phyloP scores from a whole-genome alignment of 2,888 invertebrate species.

The Acanthosepion pharaonis region DNA sequence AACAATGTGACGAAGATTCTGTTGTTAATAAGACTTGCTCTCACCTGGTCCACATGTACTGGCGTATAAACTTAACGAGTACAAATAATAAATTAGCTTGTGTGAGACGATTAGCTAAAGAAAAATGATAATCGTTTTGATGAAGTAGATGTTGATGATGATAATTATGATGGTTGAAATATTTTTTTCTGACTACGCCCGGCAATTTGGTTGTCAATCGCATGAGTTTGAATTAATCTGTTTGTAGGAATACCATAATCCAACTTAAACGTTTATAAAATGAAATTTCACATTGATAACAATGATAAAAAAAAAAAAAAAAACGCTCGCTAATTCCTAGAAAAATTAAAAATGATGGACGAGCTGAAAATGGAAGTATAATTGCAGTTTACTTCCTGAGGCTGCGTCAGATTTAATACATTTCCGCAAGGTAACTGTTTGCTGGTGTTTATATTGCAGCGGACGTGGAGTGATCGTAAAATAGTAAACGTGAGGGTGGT shows the following conservation, averaged over 20 bases:
- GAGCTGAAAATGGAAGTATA: not conserved
- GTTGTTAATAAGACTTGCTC: no score
- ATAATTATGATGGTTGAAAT: not conserved
- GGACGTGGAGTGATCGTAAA: not conserved
- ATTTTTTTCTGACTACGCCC: not conserved
- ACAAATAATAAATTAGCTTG: not conserved
- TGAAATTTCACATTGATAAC: not conserved
- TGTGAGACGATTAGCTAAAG: not conserved
- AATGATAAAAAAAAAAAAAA: not conserved
- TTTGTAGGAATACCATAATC: not conserved
- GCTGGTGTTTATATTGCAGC: not conserved
- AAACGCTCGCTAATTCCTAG: not conserved
- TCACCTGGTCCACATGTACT: no score
- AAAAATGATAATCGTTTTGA: not conserved
- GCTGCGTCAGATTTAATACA: not conserved
- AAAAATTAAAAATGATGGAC: not conserved
- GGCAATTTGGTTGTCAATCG: not conserved
- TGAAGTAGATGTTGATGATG: not conserved
- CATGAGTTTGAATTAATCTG: not conserved
- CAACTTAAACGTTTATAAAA: slow-evolving; percentile 22
- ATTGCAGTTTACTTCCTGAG: not conserved
- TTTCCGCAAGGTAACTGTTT: not conserved
- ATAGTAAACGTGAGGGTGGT: not conserved
- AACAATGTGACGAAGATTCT: no score
- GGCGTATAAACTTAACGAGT: no score